These are phyloP conservation scores for Nyctalus aviator DNA, from an alignment of 2,797 vertebrate species.

Conservation along the genomic window DNA sequence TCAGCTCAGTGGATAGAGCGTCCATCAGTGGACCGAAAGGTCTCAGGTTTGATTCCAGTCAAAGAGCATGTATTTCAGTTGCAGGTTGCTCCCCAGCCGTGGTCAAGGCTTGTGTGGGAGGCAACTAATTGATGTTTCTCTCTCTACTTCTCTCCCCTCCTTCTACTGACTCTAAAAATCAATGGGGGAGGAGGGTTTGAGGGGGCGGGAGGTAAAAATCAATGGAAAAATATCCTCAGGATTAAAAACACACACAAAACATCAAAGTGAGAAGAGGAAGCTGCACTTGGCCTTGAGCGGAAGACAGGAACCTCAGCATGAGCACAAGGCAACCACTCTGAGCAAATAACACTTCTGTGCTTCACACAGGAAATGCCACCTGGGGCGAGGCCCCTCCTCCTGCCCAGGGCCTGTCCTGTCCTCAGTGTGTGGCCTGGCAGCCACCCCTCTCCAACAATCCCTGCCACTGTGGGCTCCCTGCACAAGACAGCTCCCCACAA, in stretches of 20 bases:
- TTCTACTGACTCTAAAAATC: not conserved
- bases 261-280: not conserved
- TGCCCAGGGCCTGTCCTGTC: too few species aligned
- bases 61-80: not conserved
- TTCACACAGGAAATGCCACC: constrained; percentile 28
- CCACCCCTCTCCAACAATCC: not conserved
- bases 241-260: not conserved
- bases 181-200: too few species aligned
- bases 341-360: not conserved
- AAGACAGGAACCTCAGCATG: not conserved
- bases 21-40: not conserved
- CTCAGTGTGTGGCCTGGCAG: not conserved
- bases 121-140: not conserved
- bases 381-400: not conserved
- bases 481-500: too few species aligned
- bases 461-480: not conserved
- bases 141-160: not conserved
- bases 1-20: not conserved
- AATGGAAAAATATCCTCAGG: not conserved
- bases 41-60: not conserved
- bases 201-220: not conserved
- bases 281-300: not conserved
- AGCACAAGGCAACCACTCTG: not conserved
- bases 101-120: not conserved
- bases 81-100: not conserved